phyloP scores from a whole-genome alignment of 2,797 vertebrate species.

The Centroberyx gerrardi region DNA sequence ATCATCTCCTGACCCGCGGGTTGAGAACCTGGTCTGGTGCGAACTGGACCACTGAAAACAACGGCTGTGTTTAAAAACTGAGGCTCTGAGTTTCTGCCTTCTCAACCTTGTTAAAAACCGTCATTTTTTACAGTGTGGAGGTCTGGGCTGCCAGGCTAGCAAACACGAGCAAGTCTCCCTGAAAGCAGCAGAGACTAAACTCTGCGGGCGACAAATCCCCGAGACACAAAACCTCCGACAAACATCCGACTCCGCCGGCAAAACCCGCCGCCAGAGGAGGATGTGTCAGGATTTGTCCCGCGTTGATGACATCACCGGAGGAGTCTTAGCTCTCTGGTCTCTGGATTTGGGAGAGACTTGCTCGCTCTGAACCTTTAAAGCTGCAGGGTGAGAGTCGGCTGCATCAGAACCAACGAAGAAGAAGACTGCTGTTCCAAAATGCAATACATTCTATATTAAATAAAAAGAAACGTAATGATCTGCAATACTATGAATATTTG shows the following conservation, averaged over 20 bases:
- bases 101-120: no score
- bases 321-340: conserved; percentile 11
- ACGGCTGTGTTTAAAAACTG: no score
- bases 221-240: conserved; percentile 31
- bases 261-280: neutral
- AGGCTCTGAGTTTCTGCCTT: no score
- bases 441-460: no score
- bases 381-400: conserved; percentile 38
- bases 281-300: conserved; percentile 35
- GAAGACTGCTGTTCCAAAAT: no score
- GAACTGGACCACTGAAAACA: no score
- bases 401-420: no score
- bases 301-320: conserved; percentile 25
- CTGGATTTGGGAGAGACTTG: conserved; percentile 20
- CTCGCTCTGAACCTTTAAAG: conserved; percentile 16
- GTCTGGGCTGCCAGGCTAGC: neutral
- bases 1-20: no score
- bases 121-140: neutral
- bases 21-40: no score
- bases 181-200: conserved; percentile 27
- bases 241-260: conserved; percentile 35
- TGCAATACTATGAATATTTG: no score
- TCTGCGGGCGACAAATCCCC: conserved; percentile 35
- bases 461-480: no score
- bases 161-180: conserved; percentile 1